Conservation (phyloP, 2,797 vertebrate species). For the Pangasius macronema region DNA sequence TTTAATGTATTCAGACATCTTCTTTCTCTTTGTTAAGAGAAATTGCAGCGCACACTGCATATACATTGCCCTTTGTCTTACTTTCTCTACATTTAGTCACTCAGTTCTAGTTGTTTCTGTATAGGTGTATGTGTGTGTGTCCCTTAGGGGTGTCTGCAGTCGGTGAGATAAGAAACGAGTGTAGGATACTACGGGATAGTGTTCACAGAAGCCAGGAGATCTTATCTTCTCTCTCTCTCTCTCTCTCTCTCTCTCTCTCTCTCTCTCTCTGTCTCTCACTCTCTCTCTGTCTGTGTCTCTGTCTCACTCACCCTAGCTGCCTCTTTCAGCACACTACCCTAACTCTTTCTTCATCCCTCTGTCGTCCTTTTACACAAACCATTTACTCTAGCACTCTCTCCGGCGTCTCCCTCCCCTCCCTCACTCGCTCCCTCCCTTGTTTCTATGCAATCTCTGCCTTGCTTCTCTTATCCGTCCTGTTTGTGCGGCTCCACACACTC, state of each 20-base stretch:
- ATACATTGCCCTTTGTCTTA: slow-evolving; percentile 49
- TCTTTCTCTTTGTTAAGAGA: neutral
- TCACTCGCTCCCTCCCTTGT: neutral
- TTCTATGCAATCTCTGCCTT: slow-evolving; percentile 37
- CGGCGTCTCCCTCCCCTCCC: neutral
- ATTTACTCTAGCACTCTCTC: slow-evolving; percentile 41
- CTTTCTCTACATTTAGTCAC: slow-evolving; percentile 52
- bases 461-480: slow-evolving; percentile 41
- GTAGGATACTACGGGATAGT: slow-evolving; percentile 81
- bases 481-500: slow-evolving; percentile 12
- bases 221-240: slow-evolving; percentile 67
- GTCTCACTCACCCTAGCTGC: neutral
- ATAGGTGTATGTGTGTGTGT: slow-evolving; percentile 61
- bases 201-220: slow-evolving; percentile 80
- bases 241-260: slow-evolving; percentile 23
- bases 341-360: slow-evolving; percentile 52
- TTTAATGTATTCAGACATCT: neutral
- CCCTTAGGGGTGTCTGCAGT: slow-evolving; percentile 79
- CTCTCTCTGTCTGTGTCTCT: slow-evolving; percentile 22
- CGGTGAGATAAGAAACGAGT: slow-evolving; percentile 77
- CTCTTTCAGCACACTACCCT: slow-evolving; percentile 10
- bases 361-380: slow-evolving; percentile 57
- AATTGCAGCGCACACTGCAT: neutral
- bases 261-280: slow-evolving; percentile 44
- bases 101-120: slow-evolving; percentile 15